phyloP scores from a whole-genome alignment of 1,140 invertebrate genomes.

The Nasonia longicornis region DNA sequence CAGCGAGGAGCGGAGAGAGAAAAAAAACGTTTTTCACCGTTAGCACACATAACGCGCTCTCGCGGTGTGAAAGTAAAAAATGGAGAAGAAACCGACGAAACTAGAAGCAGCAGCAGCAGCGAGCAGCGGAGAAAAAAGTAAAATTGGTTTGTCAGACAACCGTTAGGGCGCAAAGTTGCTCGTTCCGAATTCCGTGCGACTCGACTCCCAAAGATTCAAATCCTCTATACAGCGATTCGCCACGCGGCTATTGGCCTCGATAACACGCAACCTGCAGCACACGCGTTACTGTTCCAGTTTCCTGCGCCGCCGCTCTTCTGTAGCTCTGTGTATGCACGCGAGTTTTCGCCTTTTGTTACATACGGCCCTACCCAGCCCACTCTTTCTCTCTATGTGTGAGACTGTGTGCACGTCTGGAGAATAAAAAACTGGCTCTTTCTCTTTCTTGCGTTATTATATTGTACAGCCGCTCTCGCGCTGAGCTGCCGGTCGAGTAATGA shows the following conservation, averaged over 20 bases:
- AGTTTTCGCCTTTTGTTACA: not conserved
- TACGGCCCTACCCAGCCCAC: not conserved
- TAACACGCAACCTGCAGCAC: not conserved
- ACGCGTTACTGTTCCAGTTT: not conserved
- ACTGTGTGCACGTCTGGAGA: too few relatives aligned
- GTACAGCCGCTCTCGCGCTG: not conserved
- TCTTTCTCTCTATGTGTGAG: not conserved
- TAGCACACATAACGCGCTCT: not conserved
- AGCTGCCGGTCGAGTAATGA: constrained; percentile 4
- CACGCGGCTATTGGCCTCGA: not conserved
- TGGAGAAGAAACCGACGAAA: not conserved
- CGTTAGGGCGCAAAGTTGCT: constrained; percentile 28
- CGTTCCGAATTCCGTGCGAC: constrained; percentile 26
- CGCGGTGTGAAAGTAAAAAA: constrained; percentile 25
- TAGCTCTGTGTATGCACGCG: too few relatives aligned
- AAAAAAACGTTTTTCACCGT: constrained; percentile 31
- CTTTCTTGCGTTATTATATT: too few relatives aligned
- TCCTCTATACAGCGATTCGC: not conserved
- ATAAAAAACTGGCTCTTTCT: not conserved
- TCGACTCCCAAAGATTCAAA: not conserved
- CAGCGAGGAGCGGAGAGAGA: not conserved
- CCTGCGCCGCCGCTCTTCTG: not conserved
- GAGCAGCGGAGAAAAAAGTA: constrained; percentile 20
- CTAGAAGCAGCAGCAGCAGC: not conserved
- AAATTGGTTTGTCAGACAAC: constrained; percentile 35